Base-by-base conservation (phyloP, 2,113 vertebrate genomes). In the Cranoglanis bouderius region DNA sequence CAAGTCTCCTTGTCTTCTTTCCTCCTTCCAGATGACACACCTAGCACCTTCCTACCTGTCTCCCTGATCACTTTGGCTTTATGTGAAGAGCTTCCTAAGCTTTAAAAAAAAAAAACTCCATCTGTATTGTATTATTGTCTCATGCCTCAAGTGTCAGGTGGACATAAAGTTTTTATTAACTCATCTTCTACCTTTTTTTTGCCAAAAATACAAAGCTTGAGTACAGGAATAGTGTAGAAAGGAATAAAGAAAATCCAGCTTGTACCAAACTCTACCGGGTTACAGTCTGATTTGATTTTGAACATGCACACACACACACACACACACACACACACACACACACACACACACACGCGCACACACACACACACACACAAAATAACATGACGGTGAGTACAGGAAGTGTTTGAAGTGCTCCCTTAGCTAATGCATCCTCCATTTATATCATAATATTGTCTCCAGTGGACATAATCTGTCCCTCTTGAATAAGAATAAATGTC, bases 401-500 rank as follows among this genome's bases (percentile, higher is more conserved):
- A 67, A 61, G 75, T 24, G 24, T 63, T 46, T 53, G 46, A 82
- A 82, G 61, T 21, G 49, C 35, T 67, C 24, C 65, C 77, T 82
- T 26, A 70, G 84, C 13, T 67, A 81, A 82, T 80, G 63, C 32
- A 70, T 82, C 46, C 61, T 53, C 21, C 43, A 63, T 87, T 75
- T 82, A 78, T 82, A 74, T 77, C 53, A 35, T 77, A 84, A 65
- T 88, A 84, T 83, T 63, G 70, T 85, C 24, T 83, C 81, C 21
- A 18, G 51, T 84, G 65, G 12, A 70, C 67, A 32, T 77, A 38
- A 85, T 78, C 13, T 46, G 38, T 78, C 63, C 82, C 67, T 78
- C 82, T 46, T 51, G 88, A 77, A 57, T 26, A 32, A 88, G n/a
- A 88, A 85, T 88, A 65, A 74, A 88, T 84, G 87, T 85, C 72